These are phyloP conservation scores for Leptatherina wallacei DNA, from an alignment of 2,797 vertebrate species.

Conservation along the genomic window DNA sequence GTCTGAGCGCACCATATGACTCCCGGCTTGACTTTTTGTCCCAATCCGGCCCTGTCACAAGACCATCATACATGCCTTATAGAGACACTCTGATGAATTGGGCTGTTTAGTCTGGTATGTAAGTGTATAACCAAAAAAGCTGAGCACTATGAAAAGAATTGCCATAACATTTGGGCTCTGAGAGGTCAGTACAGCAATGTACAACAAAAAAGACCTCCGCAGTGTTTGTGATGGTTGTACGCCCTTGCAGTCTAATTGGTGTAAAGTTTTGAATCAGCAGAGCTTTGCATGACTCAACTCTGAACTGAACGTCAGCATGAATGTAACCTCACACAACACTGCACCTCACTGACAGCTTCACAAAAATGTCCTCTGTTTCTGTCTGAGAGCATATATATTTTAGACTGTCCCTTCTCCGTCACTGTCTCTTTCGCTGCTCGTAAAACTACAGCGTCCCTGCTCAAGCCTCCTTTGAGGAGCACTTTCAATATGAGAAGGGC, in stretches of 20 bases:
- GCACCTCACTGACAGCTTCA: constrained; percentile 13
- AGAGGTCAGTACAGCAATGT: constrained; percentile 8
- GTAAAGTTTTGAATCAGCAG: constrained; percentile 53
- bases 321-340: constrained; percentile 39
- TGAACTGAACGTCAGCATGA: constrained; percentile 36
- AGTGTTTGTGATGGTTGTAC: constrained; percentile 21
- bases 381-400: constrained; percentile 32
- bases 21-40: no score
- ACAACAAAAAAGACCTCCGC: not conserved
- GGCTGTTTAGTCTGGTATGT: no score
- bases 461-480: constrained; percentile 31
- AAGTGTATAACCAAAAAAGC: no score
- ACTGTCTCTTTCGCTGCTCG: constrained; percentile 22
- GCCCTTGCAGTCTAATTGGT: constrained; percentile 42
- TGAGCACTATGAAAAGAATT: no score
- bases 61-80: no score
- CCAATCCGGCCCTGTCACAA: no score
- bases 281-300: constrained; percentile 63
- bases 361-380: constrained; percentile 22
- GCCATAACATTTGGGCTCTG: not conserved
- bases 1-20: no score
- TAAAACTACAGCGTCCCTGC: constrained; percentile 24
- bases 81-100: no score
- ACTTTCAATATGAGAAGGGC: constrained; percentile 60
- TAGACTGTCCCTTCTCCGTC: constrained; percentile 25